A percentile compares a stretch with the other conserved stretches of the same genome.
These are phyloP conservation scores for Spodoptera littoralis DNA, from an alignment of 2,888 invertebrate species.

Conservation along the genomic window DNA sequence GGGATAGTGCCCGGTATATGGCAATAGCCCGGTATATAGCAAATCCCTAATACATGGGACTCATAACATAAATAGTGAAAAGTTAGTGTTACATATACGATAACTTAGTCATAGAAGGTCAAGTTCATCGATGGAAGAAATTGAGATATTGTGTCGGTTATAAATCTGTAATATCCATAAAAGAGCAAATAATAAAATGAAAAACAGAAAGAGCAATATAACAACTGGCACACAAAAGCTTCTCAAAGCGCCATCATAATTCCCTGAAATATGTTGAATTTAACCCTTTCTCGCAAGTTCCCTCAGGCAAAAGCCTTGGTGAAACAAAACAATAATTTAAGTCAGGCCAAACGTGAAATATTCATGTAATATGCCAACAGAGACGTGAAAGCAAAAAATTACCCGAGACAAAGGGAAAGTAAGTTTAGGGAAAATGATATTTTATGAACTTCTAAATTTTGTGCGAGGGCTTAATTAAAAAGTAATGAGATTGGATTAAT, in stretches of 20 bases:
- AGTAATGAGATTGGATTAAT: neutral
- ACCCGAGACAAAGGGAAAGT: conserved; percentile 5
- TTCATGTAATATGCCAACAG: conserved; percentile 23
- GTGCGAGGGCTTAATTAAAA: conserved; percentile 21
- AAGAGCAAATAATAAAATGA: neutral
- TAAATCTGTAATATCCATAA: conserved; percentile 13
- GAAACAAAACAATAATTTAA: conserved; percentile 29
- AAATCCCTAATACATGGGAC: no score
- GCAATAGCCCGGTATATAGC: no score
- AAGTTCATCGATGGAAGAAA: no score
- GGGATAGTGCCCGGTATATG: no score
- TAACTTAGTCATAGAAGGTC: no score
- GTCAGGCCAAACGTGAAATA: conserved; percentile 24
- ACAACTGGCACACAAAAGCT: neutral
- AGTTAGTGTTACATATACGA: no score
- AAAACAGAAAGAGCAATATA: neutral
- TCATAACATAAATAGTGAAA: no score
- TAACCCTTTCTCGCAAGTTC: conserved; percentile 17
- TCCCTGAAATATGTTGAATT: conserved; percentile 12
- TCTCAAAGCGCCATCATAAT: conserved; percentile 5
- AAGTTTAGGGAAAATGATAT: conserved; percentile 19
- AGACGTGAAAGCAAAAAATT: conserved; percentile 18
- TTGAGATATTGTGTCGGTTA: neutral
- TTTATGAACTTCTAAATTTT: conserved; percentile 19
- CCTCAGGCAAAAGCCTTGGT: conserved; percentile 1